Evolutionary conservation across 2,113 vertebrate genomes (phyloP), one percentile per base, ranked within the genome.

Genomic region (Cariama cristata): DNA sequence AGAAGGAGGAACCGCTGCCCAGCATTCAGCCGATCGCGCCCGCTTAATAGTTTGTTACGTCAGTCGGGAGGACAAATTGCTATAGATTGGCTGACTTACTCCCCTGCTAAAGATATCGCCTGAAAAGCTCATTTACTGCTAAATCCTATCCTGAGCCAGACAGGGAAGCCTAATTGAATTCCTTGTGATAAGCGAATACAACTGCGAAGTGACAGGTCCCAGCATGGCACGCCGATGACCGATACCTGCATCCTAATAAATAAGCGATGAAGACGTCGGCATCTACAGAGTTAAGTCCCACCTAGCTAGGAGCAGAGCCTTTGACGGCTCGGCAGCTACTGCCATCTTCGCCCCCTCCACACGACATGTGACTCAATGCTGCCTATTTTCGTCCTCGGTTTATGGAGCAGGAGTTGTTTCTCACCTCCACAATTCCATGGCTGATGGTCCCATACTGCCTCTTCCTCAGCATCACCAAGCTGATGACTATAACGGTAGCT

Each of bases 381-480:
- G 79, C 23, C 76, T 92, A 89, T 90, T 96, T 91, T 53, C 89
- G n/a, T 82, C 68, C 80, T n/a, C 1, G 0, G 28, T n/a, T n/a
- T 53, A 58, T 0, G 55, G 81, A 95, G 73, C 84, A 30, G 84
- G 75, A 86, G 76, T 26, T n/a, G 40, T 89, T 77, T 92, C 99
- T 98, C 93, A 99, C 99, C 99, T 99, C 99, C 98, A 99, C 99
- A 53, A 99, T 99, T 52, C 99, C 99, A 8, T 99, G 99, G 96
- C 99, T 99, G 98, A 99, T 99, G 96, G 99, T 99, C 74, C 99
- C 99, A 2, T 99, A 99, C 88, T 99, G 99, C 96, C 99, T 98
- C 98, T 99, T 99, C 98, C 99, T 99, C 98, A 99, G 98, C 97
- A 99, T 98, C 98, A 99, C 99, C 97, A 99, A 98, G 95, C 99